A percentile compares a stretch with the other conserved stretches of the same genome.
Evolutionary conservation across 2,888 invertebrate genomes (phyloP).

Genomic region (Phortica magna): DNA sequence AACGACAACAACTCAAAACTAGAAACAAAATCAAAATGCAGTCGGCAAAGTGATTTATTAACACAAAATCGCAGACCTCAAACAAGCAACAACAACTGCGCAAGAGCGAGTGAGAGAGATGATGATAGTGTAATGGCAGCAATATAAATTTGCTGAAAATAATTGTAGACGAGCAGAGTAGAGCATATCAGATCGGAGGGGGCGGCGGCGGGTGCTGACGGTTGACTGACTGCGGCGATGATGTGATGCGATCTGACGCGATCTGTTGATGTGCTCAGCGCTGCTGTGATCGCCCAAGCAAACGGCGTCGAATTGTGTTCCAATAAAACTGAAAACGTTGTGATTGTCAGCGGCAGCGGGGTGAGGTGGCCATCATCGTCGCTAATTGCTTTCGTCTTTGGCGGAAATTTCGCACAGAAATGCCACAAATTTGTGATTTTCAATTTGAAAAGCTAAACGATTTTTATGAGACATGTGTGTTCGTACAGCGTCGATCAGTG

Average conservation of each 20-base stretch:
- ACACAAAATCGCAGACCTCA: slow-evolving; percentile 53
- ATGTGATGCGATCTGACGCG: slow-evolving; percentile 22
- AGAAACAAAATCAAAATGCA: slow-evolving; percentile 34
- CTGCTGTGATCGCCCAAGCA: not conserved
- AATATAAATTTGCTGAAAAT: slow-evolving; percentile 72
- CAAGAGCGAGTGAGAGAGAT: slow-evolving; percentile 2
- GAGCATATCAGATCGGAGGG: no score
- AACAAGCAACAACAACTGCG: not conserved
- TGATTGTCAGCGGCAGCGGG: not conserved
- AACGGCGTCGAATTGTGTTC: not conserved
- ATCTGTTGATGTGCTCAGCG: not conserved
- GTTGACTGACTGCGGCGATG: slow-evolving; percentile 17
- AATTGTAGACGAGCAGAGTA: slow-evolving; percentile 53
- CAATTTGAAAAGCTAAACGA: slow-evolving; percentile 15
- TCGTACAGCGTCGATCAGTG: not conserved
- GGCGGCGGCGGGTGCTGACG: not conserved
- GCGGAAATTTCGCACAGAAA: slow-evolving; percentile 13
- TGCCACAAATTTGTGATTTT: not conserved
- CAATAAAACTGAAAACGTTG: not conserved
- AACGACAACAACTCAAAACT: slow-evolving; percentile 26
- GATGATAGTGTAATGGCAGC: slow-evolving; percentile 41
- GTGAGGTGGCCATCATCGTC: not conserved
- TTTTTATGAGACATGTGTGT: not conserved
- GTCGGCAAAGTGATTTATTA: slow-evolving; percentile 70
- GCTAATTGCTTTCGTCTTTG: slow-evolving; percentile 14